phyloP scores from a whole-genome alignment of 2,797 vertebrate species.

The Megalops cyprinoides region DNA sequence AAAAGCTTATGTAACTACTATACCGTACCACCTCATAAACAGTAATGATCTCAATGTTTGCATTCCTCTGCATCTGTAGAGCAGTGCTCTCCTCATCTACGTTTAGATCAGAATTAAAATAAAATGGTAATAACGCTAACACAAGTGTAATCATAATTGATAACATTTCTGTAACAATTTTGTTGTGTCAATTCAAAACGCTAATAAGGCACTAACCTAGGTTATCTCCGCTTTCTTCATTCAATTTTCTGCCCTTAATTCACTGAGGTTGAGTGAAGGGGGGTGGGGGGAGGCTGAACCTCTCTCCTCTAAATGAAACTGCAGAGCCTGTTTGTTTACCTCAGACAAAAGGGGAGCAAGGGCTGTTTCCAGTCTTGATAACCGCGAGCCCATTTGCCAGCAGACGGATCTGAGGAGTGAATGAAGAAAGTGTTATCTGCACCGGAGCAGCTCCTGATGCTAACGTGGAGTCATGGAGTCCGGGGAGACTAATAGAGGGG shows the following conservation, averaged over 20 bases:
- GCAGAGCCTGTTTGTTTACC: neutral
- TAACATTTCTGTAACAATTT: conserved; percentile 10
- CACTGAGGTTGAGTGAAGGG: neutral
- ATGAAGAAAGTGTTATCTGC: conserved; percentile 83
- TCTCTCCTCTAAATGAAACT: conserved; percentile 12
- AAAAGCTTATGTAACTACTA: neutral
- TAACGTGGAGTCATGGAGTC: conserved; percentile 79
- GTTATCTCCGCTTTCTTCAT: neutral
- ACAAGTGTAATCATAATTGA: conserved; percentile 15
- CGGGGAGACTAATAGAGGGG: conserved; percentile 88
- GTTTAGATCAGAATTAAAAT: neutral
- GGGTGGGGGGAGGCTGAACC: neutral
- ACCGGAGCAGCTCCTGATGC: conserved; percentile 88
- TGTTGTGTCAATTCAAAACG: conserved; percentile 7
- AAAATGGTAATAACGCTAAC: conserved; percentile 9
- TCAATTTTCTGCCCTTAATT: neutral
- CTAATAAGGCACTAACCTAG: neutral
- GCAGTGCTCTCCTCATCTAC: neutral
- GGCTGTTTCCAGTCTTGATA: conserved; percentile 74
- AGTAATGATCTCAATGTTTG: neutral
- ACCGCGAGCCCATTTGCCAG: conserved; percentile 77
- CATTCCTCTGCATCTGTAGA: too few species aligned
- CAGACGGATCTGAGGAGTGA: conserved; percentile 75
- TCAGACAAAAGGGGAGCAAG: conserved; percentile 73
- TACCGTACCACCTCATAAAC: neutral